Base-by-base conservation (phyloP, 2,113 vertebrate species). In the Nibea albiflora region DNA sequence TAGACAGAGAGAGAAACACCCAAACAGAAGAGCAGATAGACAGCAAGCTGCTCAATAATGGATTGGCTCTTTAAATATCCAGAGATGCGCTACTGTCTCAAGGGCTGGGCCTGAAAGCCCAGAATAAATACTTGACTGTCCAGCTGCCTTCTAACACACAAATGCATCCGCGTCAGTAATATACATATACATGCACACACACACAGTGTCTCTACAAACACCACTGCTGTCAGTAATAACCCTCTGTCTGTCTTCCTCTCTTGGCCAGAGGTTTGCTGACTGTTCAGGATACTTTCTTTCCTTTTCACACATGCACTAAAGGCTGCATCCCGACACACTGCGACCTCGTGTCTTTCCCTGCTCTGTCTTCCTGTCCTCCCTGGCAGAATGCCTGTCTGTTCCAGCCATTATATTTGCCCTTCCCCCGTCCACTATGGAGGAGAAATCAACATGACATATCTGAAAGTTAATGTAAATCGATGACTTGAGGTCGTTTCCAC, bases 31-130 rank as follows among this genome's bases (percentile, higher is more conserved):
- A 35, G 60, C 49, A 39, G 49, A 76, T 24, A 52, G 47, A 83
- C 78, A 88, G 71, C 73, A 69, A 68, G 76, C 81, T 89, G 77
- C 64, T 92, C 81, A 92, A 90, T 93, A 88, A 93, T 93, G 75
- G 75, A 91, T 89, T 46, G 68, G 63, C 74, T 87, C 86, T 89
- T 90, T 80, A 92, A 92, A 92, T 90, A 92, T 85, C 89, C 78
- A 71, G 54, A 61, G 60, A 82, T 85, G 77, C 68, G 78, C 76
- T 83, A 75, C 66, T 70, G 79, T 88, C 87, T 90, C 77, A 74
- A 66, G 67, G 79, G 78, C 69, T 71, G 11, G 42, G 8, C 71
- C 58, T 72, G 61, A 74, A 73, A 83, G 73, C 80, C 64, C 68
- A 63, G 81, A 82, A 86, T 85, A 88, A 88, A 88, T 78, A 80